Evolutionary conservation across 92 coral and sea anemone genomes (phyloP), one percentile per base, ranked within the genome.

Genomic region (Desmophyllum pertusum): DNA sequence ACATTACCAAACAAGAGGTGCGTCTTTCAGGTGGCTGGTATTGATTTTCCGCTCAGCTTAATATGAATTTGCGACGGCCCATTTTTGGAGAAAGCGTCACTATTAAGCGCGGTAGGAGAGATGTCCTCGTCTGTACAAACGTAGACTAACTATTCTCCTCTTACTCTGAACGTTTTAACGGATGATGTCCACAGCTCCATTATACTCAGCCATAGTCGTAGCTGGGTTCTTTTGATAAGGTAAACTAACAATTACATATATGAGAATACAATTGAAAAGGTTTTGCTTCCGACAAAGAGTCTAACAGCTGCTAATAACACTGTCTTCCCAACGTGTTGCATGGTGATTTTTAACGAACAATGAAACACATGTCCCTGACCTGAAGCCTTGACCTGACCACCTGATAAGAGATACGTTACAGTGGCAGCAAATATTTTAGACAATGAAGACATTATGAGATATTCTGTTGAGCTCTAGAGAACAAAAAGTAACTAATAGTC

Each of bases 341-440:
- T 5, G 27, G 27, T 2, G 8, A 40, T n/a, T 70, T 40, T 18
- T n/a, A 1, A n/a, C 8, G 17, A n/a, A 15, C 39, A 4, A 40
- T 63, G 0, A 43, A 41, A 5, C 29, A 41, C 3, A 59, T 1
- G 23, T 52, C 42, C 11, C n/a, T 63, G 29, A 95, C 98, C 93
- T 95, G 98, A 14, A 96, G 89, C 62, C 98, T 78, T 52, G 98
- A 94, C 25, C 98, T 88, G 14, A 96, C 91, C 14, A 96, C 98
- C 90, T 96, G 98, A 61, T 96, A 96, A 3, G 98, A n/a, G 98
- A 63, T 96, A 94, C 18, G 98, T 94, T 14, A 89, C 84, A 51
- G 86, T 71, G n/a, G 93, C 97, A 43, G 98, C 98, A 87, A 96
- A 96, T 45, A 94, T 94, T 79, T 96, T 96, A 3, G 98, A 94